Evolutionary conservation across 2,888 invertebrate genomes (phyloP), one percentile per base, ranked within the genome.

Genomic region (Lepidochitona cinerea): DNA sequence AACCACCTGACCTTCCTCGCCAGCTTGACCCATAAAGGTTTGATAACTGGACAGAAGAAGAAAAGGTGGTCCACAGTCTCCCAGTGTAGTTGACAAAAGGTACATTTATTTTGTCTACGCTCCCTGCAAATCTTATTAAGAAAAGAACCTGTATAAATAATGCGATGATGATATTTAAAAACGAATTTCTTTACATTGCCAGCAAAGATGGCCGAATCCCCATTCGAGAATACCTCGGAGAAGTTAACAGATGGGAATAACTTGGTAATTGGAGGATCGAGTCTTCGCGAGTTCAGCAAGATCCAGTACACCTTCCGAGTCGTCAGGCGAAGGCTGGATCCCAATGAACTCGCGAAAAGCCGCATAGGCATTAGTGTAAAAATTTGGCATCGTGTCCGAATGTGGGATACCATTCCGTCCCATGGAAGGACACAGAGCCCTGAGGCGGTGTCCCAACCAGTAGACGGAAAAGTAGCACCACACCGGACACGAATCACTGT

Each of bases 391-490:
- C 32, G n/a, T 18, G 23, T 26, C 33, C 5, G 66, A 66, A 65
- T 65, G 65, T 23, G 65, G 65, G 32, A 66, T 66, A 14, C 2
- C 14, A 66, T 66, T 66, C 18, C 35, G 37, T 5, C n/a, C 33
- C n/a, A 66, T 23, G n/a, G 35, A 35, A n/a, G 66, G 66, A 7
- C 37, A 37, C 14, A 66, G 66, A 14, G 14, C 18, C n/a, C 66
- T 18, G 18, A 66, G 14, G 35, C 14, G 9, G n/a, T 36, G 37
- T 9, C 66, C 66, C 9, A 35, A n/a, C 66, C 66, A 66, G 29
- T 66, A 66, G 12, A 66, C 29, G 26, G 66, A 33, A 33, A 66
- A 66, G n/a, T 66, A 36, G 14, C 33, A 18, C 66, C 66, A 66
- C 59, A 12, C 14, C 4, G 59, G 59, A 26, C 59, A 59, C 14